These are phyloP conservation scores for Branchipolynoe longqiensis DNA, from an alignment of 2,888 invertebrate genomes.

Conservation along the genomic window DNA sequence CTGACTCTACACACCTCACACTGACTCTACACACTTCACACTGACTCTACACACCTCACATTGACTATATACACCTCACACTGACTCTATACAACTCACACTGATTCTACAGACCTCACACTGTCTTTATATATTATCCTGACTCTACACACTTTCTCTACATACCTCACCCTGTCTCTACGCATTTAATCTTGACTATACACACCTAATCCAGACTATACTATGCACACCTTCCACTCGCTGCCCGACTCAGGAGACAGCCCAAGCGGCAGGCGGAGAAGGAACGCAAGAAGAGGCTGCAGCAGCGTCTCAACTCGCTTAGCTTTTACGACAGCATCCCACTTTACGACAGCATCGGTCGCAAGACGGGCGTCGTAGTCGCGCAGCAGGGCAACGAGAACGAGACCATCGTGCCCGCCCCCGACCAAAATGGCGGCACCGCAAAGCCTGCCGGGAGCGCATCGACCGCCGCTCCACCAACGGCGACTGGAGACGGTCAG, in stretches of 20 bases:
- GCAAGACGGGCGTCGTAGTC: constrained; percentile 35
- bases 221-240: no score
- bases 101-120: no score
- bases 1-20: no score
- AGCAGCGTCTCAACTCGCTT: constrained; percentile 64
- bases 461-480: neutral
- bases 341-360: constrained; percentile 64
- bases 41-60: no score
- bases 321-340: constrained; percentile 68
- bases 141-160: no score
- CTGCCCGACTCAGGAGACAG: constrained; percentile 53
- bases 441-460: neutral
- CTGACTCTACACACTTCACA: no score
- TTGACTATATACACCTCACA: no score
- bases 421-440: neutral
- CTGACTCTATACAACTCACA: no score
- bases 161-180: no score
- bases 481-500: constrained; percentile 5
- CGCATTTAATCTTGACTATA: no score
- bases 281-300: constrained; percentile 60
- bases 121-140: no score
- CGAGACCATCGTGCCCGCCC: neutral
- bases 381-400: neutral
- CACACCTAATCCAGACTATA: no score
- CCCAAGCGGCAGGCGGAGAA: constrained; percentile 47